A percentile compares a stretch with the other conserved stretches of the same genome.
Evolutionary conservation across 2,888 invertebrate species (phyloP).

Genomic region (Imbricaverruca yamaguchii): DNA sequence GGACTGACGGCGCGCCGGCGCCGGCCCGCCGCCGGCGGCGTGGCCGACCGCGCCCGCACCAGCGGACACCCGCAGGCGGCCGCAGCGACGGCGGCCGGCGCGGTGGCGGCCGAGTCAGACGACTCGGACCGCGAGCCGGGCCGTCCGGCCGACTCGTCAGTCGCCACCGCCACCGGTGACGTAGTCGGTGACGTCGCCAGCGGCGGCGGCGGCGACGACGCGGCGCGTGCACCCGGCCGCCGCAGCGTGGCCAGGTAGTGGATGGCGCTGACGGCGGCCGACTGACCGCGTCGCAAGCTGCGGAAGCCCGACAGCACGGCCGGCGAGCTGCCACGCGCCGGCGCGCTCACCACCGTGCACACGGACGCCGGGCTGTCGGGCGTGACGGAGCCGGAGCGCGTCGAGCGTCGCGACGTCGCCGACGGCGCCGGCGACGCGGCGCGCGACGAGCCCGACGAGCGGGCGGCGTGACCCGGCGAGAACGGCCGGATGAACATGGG

Average conservation of each 20-base stretch:
- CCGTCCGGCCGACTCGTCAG: background rate
- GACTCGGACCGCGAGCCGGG: background rate
- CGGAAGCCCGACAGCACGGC: background rate
- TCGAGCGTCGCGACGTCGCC: background rate
- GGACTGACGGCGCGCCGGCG: background rate
- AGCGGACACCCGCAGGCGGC: background rate
- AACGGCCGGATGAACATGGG: slow-evolving; percentile 10
- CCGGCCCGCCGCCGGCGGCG: background rate
- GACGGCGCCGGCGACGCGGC: background rate
- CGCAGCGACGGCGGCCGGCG: background rate
- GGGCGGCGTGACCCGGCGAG: background rate
- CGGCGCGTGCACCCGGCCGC: background rate
- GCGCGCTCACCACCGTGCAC: background rate
- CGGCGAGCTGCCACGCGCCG: background rate
- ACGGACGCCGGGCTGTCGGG: slow-evolving; percentile 3
- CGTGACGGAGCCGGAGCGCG: slow-evolving; percentile 1
- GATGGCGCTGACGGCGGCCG: background rate
- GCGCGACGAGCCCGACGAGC: background rate
- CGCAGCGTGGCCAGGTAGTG: slow-evolving; percentile 6
- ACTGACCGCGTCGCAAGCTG: background rate
- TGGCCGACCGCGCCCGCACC: background rate
- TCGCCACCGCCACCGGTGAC: background rate
- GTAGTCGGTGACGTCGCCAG: background rate
- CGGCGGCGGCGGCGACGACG: background rate
- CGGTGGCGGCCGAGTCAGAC: background rate